Evolutionary conservation across 2,113 vertebrate species (phyloP), one percentile per base, ranked within the genome.

Genomic region (Peromyscus maniculatus): DNA sequence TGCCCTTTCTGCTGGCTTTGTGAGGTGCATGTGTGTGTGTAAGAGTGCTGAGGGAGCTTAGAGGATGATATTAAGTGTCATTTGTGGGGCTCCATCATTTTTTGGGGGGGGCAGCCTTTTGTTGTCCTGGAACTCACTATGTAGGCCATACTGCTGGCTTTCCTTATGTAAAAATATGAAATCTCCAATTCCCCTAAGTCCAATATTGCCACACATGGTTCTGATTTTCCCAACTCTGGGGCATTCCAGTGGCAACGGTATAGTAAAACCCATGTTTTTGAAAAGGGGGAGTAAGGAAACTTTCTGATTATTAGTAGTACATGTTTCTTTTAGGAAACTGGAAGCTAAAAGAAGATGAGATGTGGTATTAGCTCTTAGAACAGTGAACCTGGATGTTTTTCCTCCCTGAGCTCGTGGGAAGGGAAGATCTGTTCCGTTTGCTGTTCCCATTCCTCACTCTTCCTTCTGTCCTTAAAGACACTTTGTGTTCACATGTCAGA

Each of bases 181-280:
- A 33, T 80, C 28, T 16, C 62, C 39, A 55, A 39, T 5, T 55
- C 7, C 13, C 26, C 5, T n/a, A 59, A 82, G 59, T 86, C 55
- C 86, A 39, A 36, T 36, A 7, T 7, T 89, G 52, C 87, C 52
- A 94, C 49, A 89, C 33, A n/a, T 89, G 21, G 39, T 88, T 96
- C 93, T 84, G 86, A 82, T 82, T 95, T 96, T 89, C 88, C 39
- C 86, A n/a, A 82, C 59, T 87, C 94, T 94, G 39, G 89, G 5
- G 74, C 10, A 75, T 16, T 88, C 82, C 21, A 80, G 2, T 93
- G 8, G 19, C 39, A 36, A 90, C 79, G 19, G 75, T 83, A 59
- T n/a, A 90, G 80, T 83, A 94, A 84, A 66, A 74, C 1, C 15
- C 77, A 16, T 92, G 39, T 57, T 95, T 86, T 31, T 93, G 36